Evolutionary conservation across 1,140 invertebrate genomes (phyloP), one percentile per base, ranked within the genome.

Genomic region (Lepidostoma basale): DNA sequence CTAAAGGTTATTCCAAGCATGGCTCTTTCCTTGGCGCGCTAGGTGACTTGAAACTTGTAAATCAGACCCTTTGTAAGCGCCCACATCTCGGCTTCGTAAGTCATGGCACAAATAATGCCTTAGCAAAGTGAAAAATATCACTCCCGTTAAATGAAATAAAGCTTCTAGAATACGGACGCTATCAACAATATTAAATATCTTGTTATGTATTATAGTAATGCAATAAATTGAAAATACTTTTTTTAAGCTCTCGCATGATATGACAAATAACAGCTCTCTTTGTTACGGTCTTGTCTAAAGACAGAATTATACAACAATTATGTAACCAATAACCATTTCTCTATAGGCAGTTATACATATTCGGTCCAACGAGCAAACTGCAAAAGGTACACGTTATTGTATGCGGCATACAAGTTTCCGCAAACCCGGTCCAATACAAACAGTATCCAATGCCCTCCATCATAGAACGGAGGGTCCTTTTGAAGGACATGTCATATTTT

Each of bases 401-500:
- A n/a, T n/a, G n/a, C n/a, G n/a, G n/a, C n/a, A n/a, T n/a, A n/a
- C 18, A 23, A 23, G 20, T 12, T 49, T 49, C 45, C 18, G 45
- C 23, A 12, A 23, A 49, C 10, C 20, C 12, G 23, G 9, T n/a
- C 33, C 33, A 23, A n/a, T n/a, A n/a, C n/a, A n/a, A n/a, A 12
- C 18, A 20, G 5, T 33, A 28, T 54, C 49, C n/a, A 26, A 54
- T 54, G 44, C 3, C 23, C 2, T n/a, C 12, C 9, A 52, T 18
- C 47, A 22, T 47, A 12, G 9, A 30, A 28, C 23, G 9, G 42
- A 47, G 16, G 60, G 58, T 44, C 39, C 40, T 22, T 20, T 28
- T 49, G 44, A 63, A 44, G 40, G 56, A 67, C 42, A 60, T 49
- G 44, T 67, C 54, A 67, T 67, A 67, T 67, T 67, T 67, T 59